Evolutionary conservation across 2,888 invertebrate species (phyloP).

Genomic region (Lissonota sp.): DNA sequence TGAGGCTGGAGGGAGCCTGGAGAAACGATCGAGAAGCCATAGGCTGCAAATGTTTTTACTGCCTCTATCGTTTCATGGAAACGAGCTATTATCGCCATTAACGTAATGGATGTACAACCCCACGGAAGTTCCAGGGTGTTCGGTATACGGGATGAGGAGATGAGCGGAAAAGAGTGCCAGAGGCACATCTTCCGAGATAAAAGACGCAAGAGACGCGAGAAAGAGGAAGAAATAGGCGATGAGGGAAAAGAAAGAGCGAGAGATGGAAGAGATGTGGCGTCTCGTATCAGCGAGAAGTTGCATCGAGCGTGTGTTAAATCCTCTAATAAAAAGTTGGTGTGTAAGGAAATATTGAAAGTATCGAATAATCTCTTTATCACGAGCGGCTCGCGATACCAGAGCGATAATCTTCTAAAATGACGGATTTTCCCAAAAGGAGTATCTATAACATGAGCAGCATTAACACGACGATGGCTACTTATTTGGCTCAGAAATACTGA

Average conservation of each 20-base stretch:
- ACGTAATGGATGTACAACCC: conserved; percentile 73
- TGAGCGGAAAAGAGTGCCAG: conserved; percentile 16
- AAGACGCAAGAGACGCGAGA: conserved; percentile 19
- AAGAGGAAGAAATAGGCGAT: conserved; percentile 21
- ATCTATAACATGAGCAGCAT: too few relatives aligned
- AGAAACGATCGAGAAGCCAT: conserved; percentile 1
- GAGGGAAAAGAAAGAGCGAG: conserved; percentile 13
- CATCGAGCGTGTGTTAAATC: conserved; percentile 25
- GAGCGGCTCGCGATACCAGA: too few relatives aligned
- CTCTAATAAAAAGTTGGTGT: too few relatives aligned
- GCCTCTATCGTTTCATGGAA: conserved; percentile 69
- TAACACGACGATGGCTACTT: too few relatives aligned
- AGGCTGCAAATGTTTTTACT: conserved; percentile 60
- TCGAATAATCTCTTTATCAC: too few relatives aligned
- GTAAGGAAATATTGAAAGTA: too few relatives aligned
- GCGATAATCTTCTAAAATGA: too few relatives aligned
- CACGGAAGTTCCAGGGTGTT: conserved; percentile 53
- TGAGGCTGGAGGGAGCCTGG: conserved; percentile 6
- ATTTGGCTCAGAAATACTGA: too few relatives aligned
- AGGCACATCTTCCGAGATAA: conserved; percentile 21
- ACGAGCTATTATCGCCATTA: conserved; percentile 79
- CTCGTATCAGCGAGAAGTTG: conserved; percentile 38
- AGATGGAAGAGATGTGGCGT: neutral
- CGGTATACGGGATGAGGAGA: conserved; percentile 51
- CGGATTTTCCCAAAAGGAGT: too few relatives aligned